These are phyloP conservation scores for Recurvirostra avosetta DNA, from an alignment of 2,113 vertebrate species.

Conservation along the genomic window DNA sequence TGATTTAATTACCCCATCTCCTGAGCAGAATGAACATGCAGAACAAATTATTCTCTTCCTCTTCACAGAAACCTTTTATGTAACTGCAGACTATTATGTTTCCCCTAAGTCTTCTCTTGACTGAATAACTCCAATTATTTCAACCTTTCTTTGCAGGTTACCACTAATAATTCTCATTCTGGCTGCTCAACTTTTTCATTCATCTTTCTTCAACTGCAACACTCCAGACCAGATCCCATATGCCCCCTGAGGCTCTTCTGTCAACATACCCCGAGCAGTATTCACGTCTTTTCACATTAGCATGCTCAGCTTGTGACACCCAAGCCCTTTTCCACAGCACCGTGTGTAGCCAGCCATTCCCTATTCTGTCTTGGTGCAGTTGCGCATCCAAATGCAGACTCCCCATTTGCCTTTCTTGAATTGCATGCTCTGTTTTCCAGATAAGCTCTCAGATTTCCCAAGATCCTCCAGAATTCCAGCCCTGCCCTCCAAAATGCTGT, in stretches of 20 bases:
- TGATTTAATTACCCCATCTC: slow-evolving; percentile 10
- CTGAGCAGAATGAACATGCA: neutral
- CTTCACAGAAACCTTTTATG: neutral
- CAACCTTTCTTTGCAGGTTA: neutral
- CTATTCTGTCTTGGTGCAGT: too few species aligned
- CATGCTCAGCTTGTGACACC: neutral
- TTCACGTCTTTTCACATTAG: neutral
- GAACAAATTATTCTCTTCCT: slow-evolving; percentile 16
- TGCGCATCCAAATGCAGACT: neutral
- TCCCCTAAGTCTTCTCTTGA: neutral
- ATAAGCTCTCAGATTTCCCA: neutral
- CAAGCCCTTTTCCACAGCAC: neutral
- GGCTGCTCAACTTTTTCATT: neutral
- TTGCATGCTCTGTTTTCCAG: neutral
- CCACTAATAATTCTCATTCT: neutral
- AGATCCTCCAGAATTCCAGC: neutral
- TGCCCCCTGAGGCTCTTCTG: neutral
- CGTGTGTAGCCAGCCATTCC: neutral
- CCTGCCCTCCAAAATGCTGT: neutral
- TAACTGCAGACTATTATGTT: neutral
- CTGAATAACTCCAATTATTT: neutral
- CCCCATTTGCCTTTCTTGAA: neutral
- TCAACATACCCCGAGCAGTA: neutral
- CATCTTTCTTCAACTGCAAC: neutral
- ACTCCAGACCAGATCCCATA: neutral